Evolutionary conservation across 1,140 invertebrate genomes (phyloP), one percentile per base, ranked within the genome.

Genomic region (Wasmannia auropunctata): DNA sequence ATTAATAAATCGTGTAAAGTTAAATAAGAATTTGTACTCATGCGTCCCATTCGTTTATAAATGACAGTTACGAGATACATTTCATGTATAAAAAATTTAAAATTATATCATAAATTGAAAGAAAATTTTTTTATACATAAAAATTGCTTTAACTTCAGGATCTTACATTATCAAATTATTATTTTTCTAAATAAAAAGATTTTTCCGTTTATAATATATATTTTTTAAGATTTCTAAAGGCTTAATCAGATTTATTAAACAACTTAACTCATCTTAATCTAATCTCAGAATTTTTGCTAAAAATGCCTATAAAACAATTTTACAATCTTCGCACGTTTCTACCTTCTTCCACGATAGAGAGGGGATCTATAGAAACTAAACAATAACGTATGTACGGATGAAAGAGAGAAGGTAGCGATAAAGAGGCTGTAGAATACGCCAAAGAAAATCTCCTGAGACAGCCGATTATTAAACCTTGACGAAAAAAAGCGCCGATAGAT

Each of bases 391-490:
- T 49, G 46, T 25, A 34, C 54, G 43, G 19, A 46, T 74, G 28
- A 83, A 60, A 60, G 37, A 40, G 51, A 22, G 67, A 14, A 72
- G 37, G 46, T 67, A 25, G 25, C 63, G 37, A 81, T 43, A 22
- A 37, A 72, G 51, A 43, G 34, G 31, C 46, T 56, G 7, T 25
- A 54, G 67, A 83, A 72, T 74, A 58, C 60, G 43, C n/a, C 28
- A 34, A 58, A 58, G 67, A 58, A 37, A 65, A 83, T 72, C 51
- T 14, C 25, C 49, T n/a, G 79, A 74, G 79, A 83, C 79, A 83
- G 54, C 67, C 67, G 79, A 83, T 83, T 83, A 83, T 83, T 83
- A 83, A 72, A 70, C 14, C 37, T 11, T 83, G 19, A 28, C 19
- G 65, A 22, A 85, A 88, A n/a, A 70, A 81, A 65, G 37, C 46